Conservation (phyloP, 2,888 invertebrate genomes). For the Noctua janthe region DNA sequence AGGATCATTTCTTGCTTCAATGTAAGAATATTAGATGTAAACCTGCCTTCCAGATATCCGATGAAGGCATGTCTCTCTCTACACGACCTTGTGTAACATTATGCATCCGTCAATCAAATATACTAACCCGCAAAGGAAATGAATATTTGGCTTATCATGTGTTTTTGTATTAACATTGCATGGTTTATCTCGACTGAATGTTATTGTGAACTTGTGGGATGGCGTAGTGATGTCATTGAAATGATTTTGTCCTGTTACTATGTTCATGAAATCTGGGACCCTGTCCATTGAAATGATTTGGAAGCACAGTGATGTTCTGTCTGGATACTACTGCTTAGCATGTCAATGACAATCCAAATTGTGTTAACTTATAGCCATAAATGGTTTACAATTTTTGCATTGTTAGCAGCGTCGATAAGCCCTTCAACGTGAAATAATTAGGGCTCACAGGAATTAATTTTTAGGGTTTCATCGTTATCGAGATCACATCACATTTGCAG, state of each 20-base stretch:
- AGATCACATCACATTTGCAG: not conserved
- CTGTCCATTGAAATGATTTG: not conserved
- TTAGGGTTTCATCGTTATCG: not conserved
- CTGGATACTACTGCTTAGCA: too few species aligned
- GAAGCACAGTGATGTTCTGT: not conserved
- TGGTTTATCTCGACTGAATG: slow-evolving; percentile 25
- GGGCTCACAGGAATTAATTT: not conserved
- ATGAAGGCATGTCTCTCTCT: too few species aligned
- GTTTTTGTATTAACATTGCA: slow-evolving; percentile 25
- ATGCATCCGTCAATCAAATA: not conserved
- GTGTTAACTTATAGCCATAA: too few species aligned
- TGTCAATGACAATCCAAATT: too few species aligned
- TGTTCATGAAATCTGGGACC: not conserved
- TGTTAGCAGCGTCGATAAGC: too few species aligned
- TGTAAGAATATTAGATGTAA: not conserved
- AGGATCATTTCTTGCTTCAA: not conserved
- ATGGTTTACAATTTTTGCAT: too few species aligned
- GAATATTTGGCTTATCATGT: slow-evolving; percentile 28
- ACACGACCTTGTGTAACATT: not conserved
- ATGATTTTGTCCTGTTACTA: slow-evolving; percentile 14
- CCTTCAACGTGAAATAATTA: not conserved
- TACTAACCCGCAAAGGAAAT: not conserved
- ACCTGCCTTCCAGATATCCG: not conserved
- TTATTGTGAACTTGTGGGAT: slow-evolving; percentile 1
- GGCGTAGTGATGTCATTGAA: not conserved